Base-by-base conservation (phyloP, 2,888 invertebrate species). In the Cataglyphis livida region DNA sequence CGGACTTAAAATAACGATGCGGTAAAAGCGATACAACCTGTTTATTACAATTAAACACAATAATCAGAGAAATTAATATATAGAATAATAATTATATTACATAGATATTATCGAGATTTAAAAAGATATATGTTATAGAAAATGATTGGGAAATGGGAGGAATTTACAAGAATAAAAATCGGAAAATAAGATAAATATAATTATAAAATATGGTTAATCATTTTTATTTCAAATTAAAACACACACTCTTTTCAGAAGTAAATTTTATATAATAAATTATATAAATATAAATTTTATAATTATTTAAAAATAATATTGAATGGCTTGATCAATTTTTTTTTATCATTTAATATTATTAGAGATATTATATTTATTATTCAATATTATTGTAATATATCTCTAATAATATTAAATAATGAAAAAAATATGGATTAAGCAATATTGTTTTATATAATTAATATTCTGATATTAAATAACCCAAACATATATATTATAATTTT, bases 1-100 rank as follows among this genome's bases (percentile, higher is more conserved):
- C 71, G 71, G 57, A 79, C 78, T 79, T 79, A 73, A 79, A 79
- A 79, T 79, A 79, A 78, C 76, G 57, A n/a, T n/a, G 66, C 66
- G 76, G 66, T 54, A 21, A 12, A 3, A 32, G 7, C 70, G 78
- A 78, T 78, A 78, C 59, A 78, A 71, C 41, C 41, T n/a, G 18
- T 21, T 4, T 6, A 25, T 10, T n/a, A 78, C 59, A 79, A 79
- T 79, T 71, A 78, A 71, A 59, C 59, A 59, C 32, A 79, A 44
- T 44, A 59, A 44, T 12, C 35, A 6, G 48, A 18, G 57, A 32
- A 28, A 25, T n/a, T 32, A 15, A 6, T 21, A 4, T 12, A 35
- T 18, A 38, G 9, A 44, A 57, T 21, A 70, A 21, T 78, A n/a
- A 75, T 76, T 35, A 38, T n/a, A 38, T 38, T 38, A n/a, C 10